Base-by-base conservation (phyloP, 2,888 invertebrate genomes). In the Corbicula japonica region DNA sequence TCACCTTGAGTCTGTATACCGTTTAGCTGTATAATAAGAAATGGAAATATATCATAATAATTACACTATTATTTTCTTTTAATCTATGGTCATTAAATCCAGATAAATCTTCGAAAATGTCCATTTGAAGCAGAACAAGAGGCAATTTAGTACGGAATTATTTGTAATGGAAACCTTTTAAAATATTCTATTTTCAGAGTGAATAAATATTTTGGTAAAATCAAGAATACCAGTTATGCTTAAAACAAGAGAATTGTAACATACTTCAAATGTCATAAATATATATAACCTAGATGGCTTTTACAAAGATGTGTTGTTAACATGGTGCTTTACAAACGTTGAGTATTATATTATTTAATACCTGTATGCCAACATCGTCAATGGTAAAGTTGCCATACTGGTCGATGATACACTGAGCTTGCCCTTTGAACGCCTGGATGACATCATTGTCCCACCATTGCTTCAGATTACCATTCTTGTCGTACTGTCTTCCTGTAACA, bases 381-480 rank as follows among this genome's bases (percentile, higher is more conserved):
- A 98, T 95, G 85, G 95, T 96, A 93, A 97, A 98, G 93, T 95
- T 94, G 60, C 96, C 95, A 93, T 99, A 99, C 93, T 99, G 99
- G 60, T 97, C 95, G 3, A 96, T 95, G 82, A 98, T 96, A 92
- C 99, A 99, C 88, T 97, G 95, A 0, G 98, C 97, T 70, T 97
- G 95, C 61, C 96, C 95, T 89, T 97, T 97, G 93, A 99, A 99
- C 62, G 96, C 95, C 0, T 95, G 95, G 73, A 98, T 97, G 0
- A 99, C 99, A 12, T 95, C 96, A 90, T 97, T 96, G 90, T 98
- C 97, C 99, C 99, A 99, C 99, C 99, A 99, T 85, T 97, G 97
- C 91, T 98, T 96, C 71, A 99, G 94, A 93, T 99, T 99, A 0
- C 99, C 99, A 87, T 96, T 95, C 94, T 96, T 96, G 92, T 99